Evolutionary conservation across 2,888 invertebrate genomes (phyloP).

Genomic region (Resseliella maxima): DNA sequence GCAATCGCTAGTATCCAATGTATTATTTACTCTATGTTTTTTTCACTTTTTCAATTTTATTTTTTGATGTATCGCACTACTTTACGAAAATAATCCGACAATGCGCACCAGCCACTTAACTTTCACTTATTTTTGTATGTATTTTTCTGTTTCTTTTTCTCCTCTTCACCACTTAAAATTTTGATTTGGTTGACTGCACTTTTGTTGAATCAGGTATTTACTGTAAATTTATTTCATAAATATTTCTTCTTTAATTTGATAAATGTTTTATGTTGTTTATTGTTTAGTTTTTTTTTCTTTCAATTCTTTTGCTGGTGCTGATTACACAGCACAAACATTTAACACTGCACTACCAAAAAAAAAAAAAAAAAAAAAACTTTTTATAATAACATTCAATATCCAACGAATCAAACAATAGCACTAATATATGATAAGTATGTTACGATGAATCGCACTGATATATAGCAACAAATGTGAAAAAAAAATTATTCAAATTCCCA

Average conservation of each 20-base stretch:
- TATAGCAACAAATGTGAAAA: neutral
- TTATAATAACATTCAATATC: slow-evolving; percentile 32
- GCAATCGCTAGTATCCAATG: neutral
- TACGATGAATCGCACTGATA: neutral
- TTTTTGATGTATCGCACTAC: neutral
- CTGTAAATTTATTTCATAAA: neutral
- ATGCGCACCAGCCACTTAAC: slow-evolving; percentile 39
- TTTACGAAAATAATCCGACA: neutral
- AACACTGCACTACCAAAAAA: neutral
- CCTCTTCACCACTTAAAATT: too few species aligned
- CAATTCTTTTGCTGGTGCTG: neutral
- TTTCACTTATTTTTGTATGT: slow-evolving; percentile 21
- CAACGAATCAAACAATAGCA: neutral
- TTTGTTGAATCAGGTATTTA: slow-evolving; percentile 23
- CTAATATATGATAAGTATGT: slow-evolving; percentile 40
- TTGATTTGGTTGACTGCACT: slow-evolving; percentile 9
- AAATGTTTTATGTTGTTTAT: slow-evolving; percentile 15
- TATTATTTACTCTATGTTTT: neutral
- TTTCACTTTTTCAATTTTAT: neutral
- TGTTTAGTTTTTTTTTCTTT: neutral
- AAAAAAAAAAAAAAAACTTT: slow-evolving; percentile 12
- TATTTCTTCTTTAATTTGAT: slow-evolving; percentile 30
- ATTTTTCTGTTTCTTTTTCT: neutral
- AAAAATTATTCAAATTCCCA: neutral
- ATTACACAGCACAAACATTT: neutral